These are phyloP conservation scores for Dissostichus mawsoni DNA, from an alignment of 2,113 vertebrate species.

Conservation along the genomic window DNA sequence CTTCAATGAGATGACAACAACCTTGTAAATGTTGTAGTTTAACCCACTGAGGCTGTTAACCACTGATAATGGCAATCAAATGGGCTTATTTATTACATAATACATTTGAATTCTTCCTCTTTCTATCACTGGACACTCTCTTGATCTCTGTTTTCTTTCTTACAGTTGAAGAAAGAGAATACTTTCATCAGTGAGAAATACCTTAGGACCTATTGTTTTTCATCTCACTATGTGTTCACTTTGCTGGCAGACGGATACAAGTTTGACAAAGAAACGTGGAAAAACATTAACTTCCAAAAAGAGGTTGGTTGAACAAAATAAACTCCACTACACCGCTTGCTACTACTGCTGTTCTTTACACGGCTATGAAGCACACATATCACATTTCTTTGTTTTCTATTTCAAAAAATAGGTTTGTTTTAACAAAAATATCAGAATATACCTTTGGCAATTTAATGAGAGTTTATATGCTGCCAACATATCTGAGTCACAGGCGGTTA, in stretches of 20 bases:
- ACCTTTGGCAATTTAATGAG: not conserved
- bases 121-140: not conserved
- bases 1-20: too few species aligned
- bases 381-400: not conserved
- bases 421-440: not conserved
- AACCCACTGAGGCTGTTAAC: too few species aligned
- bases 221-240: constrained; percentile 89
- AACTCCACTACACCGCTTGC: not conserved
- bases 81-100: not conserved
- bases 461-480: constrained; percentile 9
- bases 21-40: too few species aligned
- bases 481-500: not conserved
- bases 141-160: constrained; percentile 22
- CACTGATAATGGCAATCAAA: too few species aligned
- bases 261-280: constrained; percentile 89
- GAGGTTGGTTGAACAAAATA: constrained; percentile 79
- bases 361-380: not conserved
- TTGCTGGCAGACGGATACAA: constrained; percentile 90
- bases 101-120: not conserved
- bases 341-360: not conserved
- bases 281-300: constrained; percentile 88
- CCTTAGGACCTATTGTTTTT: constrained; percentile 90
- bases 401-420: not conserved
- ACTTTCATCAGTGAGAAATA: constrained; percentile 77
- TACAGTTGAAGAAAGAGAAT: constrained; percentile 85